These are phyloP conservation scores for Lucinisca nassula DNA, from an alignment of 2,888 invertebrate genomes.

Conservation along the genomic window DNA sequence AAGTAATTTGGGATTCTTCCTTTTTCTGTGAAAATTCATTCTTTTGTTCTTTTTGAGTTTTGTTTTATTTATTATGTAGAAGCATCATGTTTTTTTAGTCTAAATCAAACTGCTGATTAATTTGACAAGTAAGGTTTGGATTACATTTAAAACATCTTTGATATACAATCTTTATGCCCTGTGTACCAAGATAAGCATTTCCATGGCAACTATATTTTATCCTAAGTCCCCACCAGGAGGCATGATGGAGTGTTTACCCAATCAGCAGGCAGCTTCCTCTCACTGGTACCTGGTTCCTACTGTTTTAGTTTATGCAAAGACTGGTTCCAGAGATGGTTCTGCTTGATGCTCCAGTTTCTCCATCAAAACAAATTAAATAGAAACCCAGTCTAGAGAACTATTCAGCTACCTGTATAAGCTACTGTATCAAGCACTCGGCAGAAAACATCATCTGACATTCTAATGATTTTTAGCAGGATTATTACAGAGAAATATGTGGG, in stretches of 20 bases:
- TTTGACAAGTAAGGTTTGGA: slow-evolving; percentile 44
- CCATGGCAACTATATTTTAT: slow-evolving; percentile 56
- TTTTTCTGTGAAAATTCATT: not conserved
- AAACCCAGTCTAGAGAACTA: slow-evolving; percentile 1
- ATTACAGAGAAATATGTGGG: slow-evolving; percentile 13
- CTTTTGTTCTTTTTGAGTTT: not conserved
- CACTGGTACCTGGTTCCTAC: not conserved
- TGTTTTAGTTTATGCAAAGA: not conserved
- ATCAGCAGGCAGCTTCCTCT: slow-evolving; percentile 45
- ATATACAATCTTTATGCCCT: slow-evolving; percentile 17
- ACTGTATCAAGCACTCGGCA: not conserved
- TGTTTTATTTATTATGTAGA: not conserved
- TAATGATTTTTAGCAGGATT: slow-evolving; percentile 15
- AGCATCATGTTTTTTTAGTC: not conserved
- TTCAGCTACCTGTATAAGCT: slow-evolving; percentile 4
- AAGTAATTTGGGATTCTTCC: not conserved
- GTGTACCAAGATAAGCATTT: slow-evolving; percentile 32
- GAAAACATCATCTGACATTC: not conserved
- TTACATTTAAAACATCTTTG: slow-evolving; percentile 36
- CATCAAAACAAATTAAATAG: slow-evolving; percentile 16
- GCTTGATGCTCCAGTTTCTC: not conserved
- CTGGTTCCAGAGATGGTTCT: not conserved
- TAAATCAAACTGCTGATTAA: slow-evolving; percentile 32
- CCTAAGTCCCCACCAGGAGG: slow-evolving; percentile 59
- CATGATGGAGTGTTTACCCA: slow-evolving; percentile 47